Evolutionary conservation across 2,113 vertebrate species (phyloP).

Genomic region (Chelonoidis abingdonii): DNA sequence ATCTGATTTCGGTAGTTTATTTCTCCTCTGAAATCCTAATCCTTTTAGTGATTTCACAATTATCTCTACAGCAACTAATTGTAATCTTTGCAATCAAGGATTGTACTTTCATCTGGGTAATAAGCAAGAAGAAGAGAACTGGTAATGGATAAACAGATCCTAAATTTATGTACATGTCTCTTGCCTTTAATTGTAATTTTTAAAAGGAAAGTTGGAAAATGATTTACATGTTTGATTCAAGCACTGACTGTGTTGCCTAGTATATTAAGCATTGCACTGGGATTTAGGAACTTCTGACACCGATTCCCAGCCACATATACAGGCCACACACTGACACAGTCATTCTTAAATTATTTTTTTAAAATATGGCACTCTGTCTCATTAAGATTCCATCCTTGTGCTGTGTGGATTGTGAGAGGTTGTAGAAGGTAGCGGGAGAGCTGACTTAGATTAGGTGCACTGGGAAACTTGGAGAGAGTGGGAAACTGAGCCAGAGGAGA

Average conservation of each 20-base stretch:
- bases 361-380: background rate
- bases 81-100: background rate
- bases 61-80: background rate
- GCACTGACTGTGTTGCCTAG: background rate
- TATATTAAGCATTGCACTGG: background rate
- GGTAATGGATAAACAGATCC: background rate
- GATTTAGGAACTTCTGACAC: background rate
- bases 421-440: background rate
- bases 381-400: background rate
- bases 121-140: background rate
- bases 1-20: background rate
- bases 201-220: background rate
- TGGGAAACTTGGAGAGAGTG: background rate
- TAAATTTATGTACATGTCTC: accelerated
- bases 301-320: background rate
- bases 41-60: background rate
- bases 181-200: background rate
- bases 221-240: background rate
- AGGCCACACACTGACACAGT: background rate
- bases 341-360: background rate
- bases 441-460: background rate
- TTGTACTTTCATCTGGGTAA: background rate
- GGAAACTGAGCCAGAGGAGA: background rate
- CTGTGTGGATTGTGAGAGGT: background rate
- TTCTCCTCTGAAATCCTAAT: background rate